Base-by-base conservation (phyloP, 2,113 vertebrate species). In the Pica pica region DNA sequence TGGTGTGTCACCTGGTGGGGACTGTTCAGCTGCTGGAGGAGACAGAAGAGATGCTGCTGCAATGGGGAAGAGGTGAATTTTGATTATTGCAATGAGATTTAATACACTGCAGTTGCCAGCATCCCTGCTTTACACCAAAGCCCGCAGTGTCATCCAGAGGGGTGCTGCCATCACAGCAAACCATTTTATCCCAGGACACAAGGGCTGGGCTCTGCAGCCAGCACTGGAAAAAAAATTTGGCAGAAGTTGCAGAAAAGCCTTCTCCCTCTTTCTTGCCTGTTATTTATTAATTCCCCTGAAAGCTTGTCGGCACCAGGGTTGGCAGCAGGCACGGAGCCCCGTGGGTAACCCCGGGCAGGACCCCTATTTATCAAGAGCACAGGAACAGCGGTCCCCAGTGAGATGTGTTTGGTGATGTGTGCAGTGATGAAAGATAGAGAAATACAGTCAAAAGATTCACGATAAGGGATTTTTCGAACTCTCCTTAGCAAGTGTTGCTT, bases 211-310 rank as follows among this genome's bases (percentile, higher is more conserved):
- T 95, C 63, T 75, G 35, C 53, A 71, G 92, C 61, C 81, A 93
- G 90, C 6, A 0, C 49, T 75, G 80, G 41, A 57, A 68, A 47
- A 79, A 82, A 22, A n/a, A 2, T 1, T 91, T 96, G 93, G 93
- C 89, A 89, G 83, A 92, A 89, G 83, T 60, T 85, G 44, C 6
- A 2, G 24, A 71, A 74, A 70, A 61, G 10, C 18, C 47, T 33
- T 70, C 21, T 42, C 13, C 10, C 33, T 53, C 47, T 84, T 47
- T 76, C 61, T 90, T 16, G 23, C 16, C 16, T 70, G 83, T 77
- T 93, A 70, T 89, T 91, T 95, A 91, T 90, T 73, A 89, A 77
- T 78, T 84, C 84, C 83, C 81, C 69, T 79, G 93, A 39, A 92
- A 90, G 76, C 60, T 15, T 82, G 81, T 61, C 4, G 2, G 77